Percentiles rank a stretch among this genome's conserved stretches.
These are phyloP conservation scores for Leptobrachium ailaonicum DNA, from an alignment of 2,113 vertebrate species.

Conservation along the genomic window DNA sequence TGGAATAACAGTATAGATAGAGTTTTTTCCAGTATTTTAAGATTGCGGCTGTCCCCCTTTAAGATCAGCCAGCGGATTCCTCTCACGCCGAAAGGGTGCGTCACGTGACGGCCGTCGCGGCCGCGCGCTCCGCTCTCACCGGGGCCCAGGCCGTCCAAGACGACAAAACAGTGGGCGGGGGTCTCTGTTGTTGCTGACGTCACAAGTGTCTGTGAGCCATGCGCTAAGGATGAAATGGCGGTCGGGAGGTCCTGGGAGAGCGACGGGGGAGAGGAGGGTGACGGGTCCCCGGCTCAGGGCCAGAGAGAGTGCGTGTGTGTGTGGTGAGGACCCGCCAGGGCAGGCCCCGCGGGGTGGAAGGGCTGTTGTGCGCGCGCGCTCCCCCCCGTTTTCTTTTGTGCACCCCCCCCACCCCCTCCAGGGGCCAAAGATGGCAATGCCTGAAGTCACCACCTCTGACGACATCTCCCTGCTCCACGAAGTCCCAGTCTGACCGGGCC, in stretches of 20 bases:
- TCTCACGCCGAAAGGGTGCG: slow-evolving; percentile 15
- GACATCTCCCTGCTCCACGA: slow-evolving; percentile 95
- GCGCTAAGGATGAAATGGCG: slow-evolving; percentile 59
- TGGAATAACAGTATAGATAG: no score
- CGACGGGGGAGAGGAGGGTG: not conserved
- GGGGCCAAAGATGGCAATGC: slow-evolving; percentile 88
- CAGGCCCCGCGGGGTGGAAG: slow-evolving; percentile 50
- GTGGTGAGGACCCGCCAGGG: not conserved
- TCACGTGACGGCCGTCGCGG: not conserved
- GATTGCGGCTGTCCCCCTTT: no score
- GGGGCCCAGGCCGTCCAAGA: slow-evolving; percentile 25
- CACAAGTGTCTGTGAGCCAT: slow-evolving; percentile 53
- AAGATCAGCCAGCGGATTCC: no score
- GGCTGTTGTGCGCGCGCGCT: slow-evolving; percentile 33
- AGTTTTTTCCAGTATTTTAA: no score
- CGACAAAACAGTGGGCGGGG: slow-evolving; percentile 17
- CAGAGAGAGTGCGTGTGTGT: not conserved
- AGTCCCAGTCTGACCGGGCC: slow-evolving; percentile 92
- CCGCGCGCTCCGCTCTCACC: no score
- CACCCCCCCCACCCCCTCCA: not conserved
- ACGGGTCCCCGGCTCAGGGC: not conserved
- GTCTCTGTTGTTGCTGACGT: slow-evolving; percentile 27
- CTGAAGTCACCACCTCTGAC: slow-evolving; percentile 93
- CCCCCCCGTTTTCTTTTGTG: no score
- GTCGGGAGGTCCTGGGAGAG: slow-evolving; percentile 51